phyloP scores from a whole-genome alignment of 2,113 vertebrate species.

The Myrmophylax atrothorax region DNA sequence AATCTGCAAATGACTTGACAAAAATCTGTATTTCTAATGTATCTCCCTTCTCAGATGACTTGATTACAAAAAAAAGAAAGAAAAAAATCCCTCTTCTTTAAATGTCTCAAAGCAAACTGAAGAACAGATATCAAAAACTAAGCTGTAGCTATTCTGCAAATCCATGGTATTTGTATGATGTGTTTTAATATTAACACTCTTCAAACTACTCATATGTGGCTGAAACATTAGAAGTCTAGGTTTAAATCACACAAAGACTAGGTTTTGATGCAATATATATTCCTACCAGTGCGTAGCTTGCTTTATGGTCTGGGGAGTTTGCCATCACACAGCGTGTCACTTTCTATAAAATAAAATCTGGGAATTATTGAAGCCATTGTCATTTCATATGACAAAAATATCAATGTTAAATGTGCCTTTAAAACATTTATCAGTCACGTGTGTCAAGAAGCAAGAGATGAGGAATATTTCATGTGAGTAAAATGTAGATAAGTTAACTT shows the following conservation, averaged over 20 bases:
- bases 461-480: conserved; percentile 49
- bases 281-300: not conserved
- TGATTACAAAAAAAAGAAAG: not conserved
- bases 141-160: not conserved
- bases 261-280: not conserved
- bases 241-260: not conserved
- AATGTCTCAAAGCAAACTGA: conserved; percentile 14
- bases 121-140: not conserved
- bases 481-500: conserved; percentile 46
- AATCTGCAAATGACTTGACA: conserved; percentile 4
- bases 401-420: conserved; percentile 34
- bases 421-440: conserved; percentile 60
- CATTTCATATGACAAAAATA: conserved; percentile 55
- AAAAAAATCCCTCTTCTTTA: not conserved
- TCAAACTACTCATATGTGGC: not conserved
- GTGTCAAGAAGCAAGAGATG: conserved; percentile 30
- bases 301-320: not conserved
- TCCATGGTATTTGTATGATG: not conserved
- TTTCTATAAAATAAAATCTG: conserved; percentile 36
- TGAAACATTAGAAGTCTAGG: not conserved
- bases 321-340: not conserved
- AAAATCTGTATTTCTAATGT: not conserved
- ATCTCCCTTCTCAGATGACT: not conserved
- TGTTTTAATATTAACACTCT: conserved; percentile 14
- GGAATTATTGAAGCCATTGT: conserved; percentile 33